Evolutionary conservation across 2,113 vertebrate genomes (phyloP), one percentile per base, ranked within the genome.

Genomic region (Sprattus sprattus): DNA sequence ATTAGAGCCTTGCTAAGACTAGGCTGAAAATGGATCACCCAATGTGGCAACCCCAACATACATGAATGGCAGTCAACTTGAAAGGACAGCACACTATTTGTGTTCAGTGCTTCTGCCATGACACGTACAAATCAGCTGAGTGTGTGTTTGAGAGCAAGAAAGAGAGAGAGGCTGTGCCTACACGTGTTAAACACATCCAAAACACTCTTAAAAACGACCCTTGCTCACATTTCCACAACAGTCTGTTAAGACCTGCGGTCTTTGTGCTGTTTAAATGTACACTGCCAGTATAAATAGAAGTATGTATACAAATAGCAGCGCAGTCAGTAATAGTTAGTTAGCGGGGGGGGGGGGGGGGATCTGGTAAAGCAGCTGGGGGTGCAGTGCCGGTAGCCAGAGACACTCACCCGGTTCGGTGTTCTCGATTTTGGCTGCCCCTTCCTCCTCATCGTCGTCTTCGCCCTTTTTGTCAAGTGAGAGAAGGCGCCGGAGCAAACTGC

Each of bases 391-490:
- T 9, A 54, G 47, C 25, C 13, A 22, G 4, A 10, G 50, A 90
- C 54, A 60, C 93, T 93, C 90, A 93, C 93, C 90, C 87, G 88
- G 91, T 32, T 87, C 78, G 84, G 71, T 78, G 86, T 82, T 88
- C 71, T 91, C 88, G 0, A 75, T 82, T 13, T 50, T 75, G 11
- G 50, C 6, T 18, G 82, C 54, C 85, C 84, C 86, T 50, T 92
- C 88, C 32, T 91, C 89, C 6, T 89, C 81, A 4, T 85, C 88
- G 0, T 32, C 88, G 88, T 85, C 88, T 54, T 86, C 50, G 7
- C 83, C 82, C 52, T 88, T 89, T 6, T 86, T 84, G 1, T 89
- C 88, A 0, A 86, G 81, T 11, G 86, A 90, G 84, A 93, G 87
- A 87, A 93, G 90, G 3, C 87, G 90, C 0, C 89, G 88, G 3